A percentile compares a stretch with the other conserved stretches of the same genome.
Evolutionary conservation across 2,888 invertebrate genomes (phyloP).

Genomic region (Lagria hirta): DNA sequence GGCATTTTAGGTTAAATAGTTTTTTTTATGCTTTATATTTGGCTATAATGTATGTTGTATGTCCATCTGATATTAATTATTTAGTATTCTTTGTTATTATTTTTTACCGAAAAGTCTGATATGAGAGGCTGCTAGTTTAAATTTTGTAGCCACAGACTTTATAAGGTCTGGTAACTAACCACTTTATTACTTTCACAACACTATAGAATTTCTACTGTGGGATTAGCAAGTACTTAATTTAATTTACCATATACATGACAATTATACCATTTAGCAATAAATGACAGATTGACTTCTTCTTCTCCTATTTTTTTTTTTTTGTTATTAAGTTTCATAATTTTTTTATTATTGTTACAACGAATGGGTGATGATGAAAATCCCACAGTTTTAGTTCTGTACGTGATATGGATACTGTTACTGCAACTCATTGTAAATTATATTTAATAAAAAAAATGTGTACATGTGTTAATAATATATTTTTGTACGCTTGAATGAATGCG

Average conservation of each 20-base stretch:
- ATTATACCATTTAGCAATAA: background rate
- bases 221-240: conserved; percentile 13
- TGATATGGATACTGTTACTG: conserved; percentile 27
- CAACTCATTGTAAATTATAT: conserved; percentile 39
- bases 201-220: conserved; percentile 16
- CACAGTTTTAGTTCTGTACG: conserved; percentile 14
- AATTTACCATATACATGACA: background rate
- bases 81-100: conserved; percentile 27
- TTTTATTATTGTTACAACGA: conserved; percentile 1
- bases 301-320: background rate
- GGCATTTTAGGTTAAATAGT: conserved; percentile 39
- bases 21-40: conserved; percentile 27
- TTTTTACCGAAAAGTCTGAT: conserved; percentile 49
- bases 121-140: conserved; percentile 50
- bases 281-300: conserved; percentile 3
- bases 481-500: conserved; percentile 54
- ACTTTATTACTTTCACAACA: conserved; percentile 4
- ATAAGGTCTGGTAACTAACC: conserved; percentile 11
- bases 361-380: conserved; percentile 7
- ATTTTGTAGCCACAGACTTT: conserved; percentile 48
- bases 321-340: conserved; percentile 2
- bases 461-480: conserved; percentile 54
- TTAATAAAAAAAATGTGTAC: conserved; percentile 44
- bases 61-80: conserved; percentile 35
- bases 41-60: conserved; percentile 32